Conservation (phyloP, 2,888 invertebrate species). For the Callinectes sapidus region DNA sequence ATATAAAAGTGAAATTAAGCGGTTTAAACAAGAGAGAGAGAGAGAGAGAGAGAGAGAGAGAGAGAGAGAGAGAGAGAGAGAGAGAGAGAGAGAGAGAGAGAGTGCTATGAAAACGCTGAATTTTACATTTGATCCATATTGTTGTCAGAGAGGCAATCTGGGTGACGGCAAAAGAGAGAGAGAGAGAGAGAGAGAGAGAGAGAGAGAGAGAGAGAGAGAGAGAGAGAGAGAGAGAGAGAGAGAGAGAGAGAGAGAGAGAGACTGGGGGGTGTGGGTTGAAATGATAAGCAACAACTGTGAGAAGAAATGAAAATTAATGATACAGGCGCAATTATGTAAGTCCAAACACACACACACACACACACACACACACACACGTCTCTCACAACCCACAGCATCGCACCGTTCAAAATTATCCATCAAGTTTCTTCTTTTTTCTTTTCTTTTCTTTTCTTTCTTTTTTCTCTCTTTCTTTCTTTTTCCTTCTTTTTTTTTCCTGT, state of each 20-base stretch:
- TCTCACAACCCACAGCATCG: neutral
- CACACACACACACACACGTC: neutral
- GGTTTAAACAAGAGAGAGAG: neutral
- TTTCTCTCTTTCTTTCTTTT: neutral
- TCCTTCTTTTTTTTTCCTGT: neutral
- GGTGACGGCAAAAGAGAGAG: neutral
- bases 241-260: neutral
- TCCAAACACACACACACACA: neutral
- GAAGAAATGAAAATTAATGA: neutral
- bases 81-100: neutral
- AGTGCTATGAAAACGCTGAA: neutral
- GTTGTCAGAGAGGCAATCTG: neutral
- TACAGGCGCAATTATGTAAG: neutral
- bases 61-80: constrained; percentile 1
- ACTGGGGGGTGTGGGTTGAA: too few relatives aligned
- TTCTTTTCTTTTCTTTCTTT: neutral
- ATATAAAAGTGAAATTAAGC: neutral
- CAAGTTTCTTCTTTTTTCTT: neutral
- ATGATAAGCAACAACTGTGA: neutral
- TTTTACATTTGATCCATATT: neutral
- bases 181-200: neutral
- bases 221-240: constrained; percentile 1
- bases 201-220: constrained; percentile 1
- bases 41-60: constrained; percentile 1
- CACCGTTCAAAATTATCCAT: neutral